Percentiles rank a stretch among this genome's conserved stretches.
Evolutionary conservation across 2,888 invertebrate species (phyloP).

Genomic region (Ophion costatus): DNA sequence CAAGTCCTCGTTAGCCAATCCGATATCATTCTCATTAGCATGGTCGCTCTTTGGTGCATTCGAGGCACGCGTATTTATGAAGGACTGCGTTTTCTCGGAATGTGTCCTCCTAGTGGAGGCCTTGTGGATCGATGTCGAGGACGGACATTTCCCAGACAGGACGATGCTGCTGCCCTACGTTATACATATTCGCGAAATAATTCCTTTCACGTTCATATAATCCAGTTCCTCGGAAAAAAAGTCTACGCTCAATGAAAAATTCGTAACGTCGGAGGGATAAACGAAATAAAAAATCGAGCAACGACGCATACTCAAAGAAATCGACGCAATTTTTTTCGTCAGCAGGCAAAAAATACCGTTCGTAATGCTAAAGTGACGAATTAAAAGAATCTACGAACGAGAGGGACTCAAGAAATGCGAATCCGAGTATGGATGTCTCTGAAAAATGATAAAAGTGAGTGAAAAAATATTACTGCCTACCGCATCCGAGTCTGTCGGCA

Average conservation of each 20-base stretch:
- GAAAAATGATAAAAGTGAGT: neutral
- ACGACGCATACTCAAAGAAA: no score
- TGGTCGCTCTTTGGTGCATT: slow-evolving; percentile 38
- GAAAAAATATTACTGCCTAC: slow-evolving; percentile 64
- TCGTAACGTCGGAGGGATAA: no score
- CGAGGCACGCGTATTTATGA: slow-evolving; percentile 23
- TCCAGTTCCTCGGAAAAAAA: no score
- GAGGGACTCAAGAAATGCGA: no score
- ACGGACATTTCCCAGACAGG: slow-evolving; percentile 24
- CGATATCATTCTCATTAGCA: slow-evolving; percentile 52
- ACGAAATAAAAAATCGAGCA: no score
- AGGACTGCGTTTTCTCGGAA: slow-evolving; percentile 13
- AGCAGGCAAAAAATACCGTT: no score
- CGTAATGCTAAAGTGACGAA: no score
- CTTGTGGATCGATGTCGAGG: slow-evolving; percentile 1
- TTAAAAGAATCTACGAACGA: no score
- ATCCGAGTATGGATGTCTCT: no score
- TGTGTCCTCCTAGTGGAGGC: neutral
- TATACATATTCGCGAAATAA: neutral
- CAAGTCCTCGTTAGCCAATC: slow-evolving; percentile 57
- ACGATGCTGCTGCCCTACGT: slow-evolving; percentile 58
- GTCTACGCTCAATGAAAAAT: neutral
- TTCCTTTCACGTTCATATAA: no score
- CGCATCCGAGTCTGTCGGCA: slow-evolving; percentile 76
- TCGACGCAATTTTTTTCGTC: no score